Evolutionary conservation across 2,113 vertebrate genomes (phyloP), one percentile per base, ranked within the genome.

Genomic region (Choloepus hoffmanni): DNA sequence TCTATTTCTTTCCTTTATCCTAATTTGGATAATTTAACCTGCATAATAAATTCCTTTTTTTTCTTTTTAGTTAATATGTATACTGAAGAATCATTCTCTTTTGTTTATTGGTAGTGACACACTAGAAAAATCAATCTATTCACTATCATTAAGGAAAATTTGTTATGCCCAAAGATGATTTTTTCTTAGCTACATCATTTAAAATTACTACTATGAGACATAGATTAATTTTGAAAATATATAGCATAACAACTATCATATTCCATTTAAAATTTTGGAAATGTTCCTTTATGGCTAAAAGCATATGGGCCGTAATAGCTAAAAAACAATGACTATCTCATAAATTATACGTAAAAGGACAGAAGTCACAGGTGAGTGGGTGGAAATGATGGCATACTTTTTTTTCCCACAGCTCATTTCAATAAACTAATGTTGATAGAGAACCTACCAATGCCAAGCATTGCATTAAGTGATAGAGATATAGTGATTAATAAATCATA

Each of bases 371-470:
- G 12, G 26, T 2, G 45, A 76, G 10, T 68, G n/a, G 23, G 24
- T 63, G 4, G 19, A 9, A 81, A 76, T 40, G 43, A 74, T 70
- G 45, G 18, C 16, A 73, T 45, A 76, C 26, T n/a, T 63, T 53
- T 43, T 33, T 43, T 23, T 5, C 12, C 15, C 84, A 33, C 50
- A 21, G 23, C 28, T 93, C 23, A 81, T 43, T 90, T 85, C 45
- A 89, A 43, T 95, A 81, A 85, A 30, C 18, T 63, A 58, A 65
- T 70, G 43, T 50, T 86, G 43, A 65, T 85, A 76, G 91, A 88
- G 3, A 73, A 63, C 10, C 15, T 70, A 85, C 7, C 53, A n/a
- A 78, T 70, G 50, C 28, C 40, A 85, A 15, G 15, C 8, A 67
- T 24, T 60, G 53, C 40, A 78, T 76, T 74, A 79, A 84, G 16